Base-by-base conservation (phyloP, 2,113 vertebrate genomes). In the Corythornis vintsioides region DNA sequence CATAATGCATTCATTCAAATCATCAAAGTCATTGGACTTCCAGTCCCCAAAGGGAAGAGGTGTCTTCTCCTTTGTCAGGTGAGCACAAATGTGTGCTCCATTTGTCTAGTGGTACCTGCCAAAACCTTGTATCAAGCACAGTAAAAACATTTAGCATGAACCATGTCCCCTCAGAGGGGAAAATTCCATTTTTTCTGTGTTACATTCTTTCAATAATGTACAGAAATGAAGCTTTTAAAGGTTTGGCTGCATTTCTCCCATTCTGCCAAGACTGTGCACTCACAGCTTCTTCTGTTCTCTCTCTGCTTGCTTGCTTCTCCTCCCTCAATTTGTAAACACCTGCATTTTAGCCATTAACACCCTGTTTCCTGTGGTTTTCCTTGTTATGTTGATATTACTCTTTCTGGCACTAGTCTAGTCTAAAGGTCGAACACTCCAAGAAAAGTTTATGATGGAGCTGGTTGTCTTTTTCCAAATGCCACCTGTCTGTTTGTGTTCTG, bases 191-290 rank as follows among this genome's bases (percentile, higher is more conserved):
- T 92, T 53, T 92, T 53, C 55, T 3, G 0, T 47, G 43, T 91
- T 92, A 67, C 56, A 76, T 87, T 95, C 75, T 89, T 87, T 69
- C 87, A 83, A 7, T 87, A 82, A 76, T 50, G 74, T 85, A 56
- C 7, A 10, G 80, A 76, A 83, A 80, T 89, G 56, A 91, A 50
- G 18, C 8, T 85, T 89, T 72, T 83, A 11, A 91, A 86, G 16
- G 17, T 66, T 83, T 96, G 67, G 17, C 55, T 3, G 3, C 5
- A 4, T 91, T 82, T 87, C 29, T 55, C 1, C 26, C 15, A 18
- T 21, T 81, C 77, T 71, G 65, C 63, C 84, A 82, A 82, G 48
- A 29, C 60, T 43, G 3, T 13, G 28, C 28, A 33, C 26, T 86
- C 57, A 35, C 48, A 67, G 29, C 42, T 77, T 77, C 60, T 64